phyloP scores from a whole-genome alignment of 2,113 vertebrate genomes.

The Neopipo cinnamomea region DNA sequence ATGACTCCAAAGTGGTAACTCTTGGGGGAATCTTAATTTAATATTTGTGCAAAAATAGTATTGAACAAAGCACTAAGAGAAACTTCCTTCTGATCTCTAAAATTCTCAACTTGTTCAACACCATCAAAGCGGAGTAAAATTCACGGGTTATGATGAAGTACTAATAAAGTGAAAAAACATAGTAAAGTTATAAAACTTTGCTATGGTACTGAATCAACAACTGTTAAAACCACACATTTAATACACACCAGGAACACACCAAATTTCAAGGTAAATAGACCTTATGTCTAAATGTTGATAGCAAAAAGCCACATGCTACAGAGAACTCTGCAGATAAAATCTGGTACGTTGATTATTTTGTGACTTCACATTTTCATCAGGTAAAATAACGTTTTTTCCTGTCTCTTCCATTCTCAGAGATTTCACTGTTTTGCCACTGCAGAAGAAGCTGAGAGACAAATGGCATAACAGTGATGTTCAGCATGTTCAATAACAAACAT shows the following conservation, averaged over 20 bases:
- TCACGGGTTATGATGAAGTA: background rate
- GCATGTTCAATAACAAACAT: background rate
- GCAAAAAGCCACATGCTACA: background rate
- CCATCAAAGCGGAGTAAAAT: background rate
- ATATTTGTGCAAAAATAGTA: background rate
- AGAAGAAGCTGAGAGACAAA: background rate
- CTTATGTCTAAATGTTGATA: background rate
- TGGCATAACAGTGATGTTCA: background rate
- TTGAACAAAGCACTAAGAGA: background rate
- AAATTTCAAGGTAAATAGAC: background rate
- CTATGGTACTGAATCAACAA: background rate
- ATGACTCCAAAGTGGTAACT: background rate
- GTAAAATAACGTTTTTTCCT: background rate
- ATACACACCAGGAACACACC: rapidly evolving
- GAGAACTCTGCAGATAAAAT: background rate
- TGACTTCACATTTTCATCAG: background rate
- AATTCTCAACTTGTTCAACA: background rate
- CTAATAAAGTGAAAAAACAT: background rate
- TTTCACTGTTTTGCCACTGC: background rate
- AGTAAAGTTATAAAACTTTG: background rate
- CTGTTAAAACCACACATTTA: background rate
- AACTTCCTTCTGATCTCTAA: background rate
- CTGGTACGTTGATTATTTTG: background rate
- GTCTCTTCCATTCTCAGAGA: background rate
- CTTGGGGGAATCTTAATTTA: background rate